A percentile compares a stretch with the other conserved stretches of the same genome.
Evolutionary conservation across 2,113 vertebrate species (phyloP).

Genomic region (Bucco capensis): DNA sequence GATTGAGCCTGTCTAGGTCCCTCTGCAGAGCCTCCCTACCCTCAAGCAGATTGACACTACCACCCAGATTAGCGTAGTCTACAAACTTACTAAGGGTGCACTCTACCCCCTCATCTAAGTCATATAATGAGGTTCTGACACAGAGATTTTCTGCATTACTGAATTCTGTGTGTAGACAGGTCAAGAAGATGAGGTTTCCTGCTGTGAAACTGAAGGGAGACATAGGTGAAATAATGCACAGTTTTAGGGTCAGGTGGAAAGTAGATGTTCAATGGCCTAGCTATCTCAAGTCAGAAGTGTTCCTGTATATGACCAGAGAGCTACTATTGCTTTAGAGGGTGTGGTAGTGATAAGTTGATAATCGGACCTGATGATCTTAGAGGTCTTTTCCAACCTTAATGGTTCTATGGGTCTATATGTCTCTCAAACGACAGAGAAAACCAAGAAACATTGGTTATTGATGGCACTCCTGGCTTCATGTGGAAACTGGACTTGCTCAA

Average conservation of each 20-base stretch:
- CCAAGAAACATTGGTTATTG: neutral
- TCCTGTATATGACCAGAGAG: neutral
- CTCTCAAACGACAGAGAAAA: neutral
- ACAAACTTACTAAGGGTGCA: too few species aligned
- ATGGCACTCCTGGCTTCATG: neutral
- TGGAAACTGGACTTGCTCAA: neutral
- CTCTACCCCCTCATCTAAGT: too few species aligned
- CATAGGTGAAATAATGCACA: neutral
- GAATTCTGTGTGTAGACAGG: neutral
- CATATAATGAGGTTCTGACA: neutral
- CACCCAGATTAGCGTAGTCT: too few species aligned
- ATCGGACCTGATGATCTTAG: too few species aligned
- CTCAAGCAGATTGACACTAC: too few species aligned
- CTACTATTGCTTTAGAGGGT: too few species aligned
- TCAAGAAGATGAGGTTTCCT: neutral
- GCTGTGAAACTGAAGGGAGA: neutral
- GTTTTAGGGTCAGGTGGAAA: neutral
- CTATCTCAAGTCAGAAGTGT: neutral
- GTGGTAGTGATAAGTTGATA: too few species aligned
- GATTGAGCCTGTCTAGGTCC: too few species aligned
- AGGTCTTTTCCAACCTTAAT: too few species aligned
- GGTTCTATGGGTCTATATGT: too few species aligned
- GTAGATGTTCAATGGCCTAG: neutral
- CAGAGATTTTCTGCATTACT: neutral
- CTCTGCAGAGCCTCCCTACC: too few species aligned